Evolutionary conservation across 2,888 invertebrate species (phyloP).

Genomic region (Tipula helvola): DNA sequence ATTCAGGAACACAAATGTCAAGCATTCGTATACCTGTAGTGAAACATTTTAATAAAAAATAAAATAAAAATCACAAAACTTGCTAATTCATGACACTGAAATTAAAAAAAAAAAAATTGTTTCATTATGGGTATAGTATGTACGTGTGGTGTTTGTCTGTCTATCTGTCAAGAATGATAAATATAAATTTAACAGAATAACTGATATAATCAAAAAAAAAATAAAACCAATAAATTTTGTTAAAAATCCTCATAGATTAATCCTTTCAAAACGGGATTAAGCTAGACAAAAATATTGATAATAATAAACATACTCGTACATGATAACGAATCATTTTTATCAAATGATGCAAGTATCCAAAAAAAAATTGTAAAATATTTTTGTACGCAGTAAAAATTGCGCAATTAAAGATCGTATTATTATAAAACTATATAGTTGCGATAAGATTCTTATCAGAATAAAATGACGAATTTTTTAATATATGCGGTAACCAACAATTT

Average conservation of each 20-base stretch:
- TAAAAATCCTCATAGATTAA: background rate
- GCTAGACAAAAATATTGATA: background rate
- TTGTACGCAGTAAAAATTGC: background rate
- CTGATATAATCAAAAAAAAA: background rate
- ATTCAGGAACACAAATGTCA: background rate
- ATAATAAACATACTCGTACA: background rate
- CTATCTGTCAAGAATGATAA: background rate
- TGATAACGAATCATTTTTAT: background rate
- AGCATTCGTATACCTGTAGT: too few relatives aligned
- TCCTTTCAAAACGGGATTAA: background rate
- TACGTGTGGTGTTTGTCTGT: background rate
- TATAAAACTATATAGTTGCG: background rate
- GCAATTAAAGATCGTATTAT: background rate
- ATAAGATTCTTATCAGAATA: background rate
- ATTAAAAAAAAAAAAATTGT: background rate
- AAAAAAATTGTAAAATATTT: background rate
- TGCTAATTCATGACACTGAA: background rate
- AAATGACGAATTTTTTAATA: background rate
- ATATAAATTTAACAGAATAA: background rate
- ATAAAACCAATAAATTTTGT: background rate
- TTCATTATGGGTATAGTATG: background rate
- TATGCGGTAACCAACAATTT: background rate
- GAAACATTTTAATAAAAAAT: too few relatives aligned
- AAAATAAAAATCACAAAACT: background rate
- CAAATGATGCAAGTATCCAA: background rate